Evolutionary conservation across 2,113 vertebrate species (phyloP).

Genomic region (Cnemophilus loriae): DNA sequence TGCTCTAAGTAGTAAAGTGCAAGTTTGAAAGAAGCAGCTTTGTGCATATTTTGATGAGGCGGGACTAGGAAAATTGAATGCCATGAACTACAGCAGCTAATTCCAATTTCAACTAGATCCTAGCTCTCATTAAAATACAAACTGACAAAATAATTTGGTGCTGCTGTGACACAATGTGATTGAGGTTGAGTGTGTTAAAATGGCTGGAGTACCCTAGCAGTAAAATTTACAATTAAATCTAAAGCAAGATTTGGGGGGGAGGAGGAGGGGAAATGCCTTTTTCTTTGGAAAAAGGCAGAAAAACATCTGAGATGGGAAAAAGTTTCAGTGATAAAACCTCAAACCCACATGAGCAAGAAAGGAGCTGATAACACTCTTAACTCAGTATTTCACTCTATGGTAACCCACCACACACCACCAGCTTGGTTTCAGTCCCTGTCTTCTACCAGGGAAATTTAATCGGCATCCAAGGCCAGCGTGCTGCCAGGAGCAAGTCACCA

Average conservation of each 20-base stretch:
- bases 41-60: background rate
- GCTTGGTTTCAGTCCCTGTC: background rate
- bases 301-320: background rate
- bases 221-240: background rate
- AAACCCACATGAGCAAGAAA: background rate
- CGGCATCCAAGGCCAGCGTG: accelerated
- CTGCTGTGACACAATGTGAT: background rate
- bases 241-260: background rate
- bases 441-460: background rate
- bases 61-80: background rate
- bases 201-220: background rate
- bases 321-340: background rate
- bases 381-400: background rate
- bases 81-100: background rate
- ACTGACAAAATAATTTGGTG: background rate
- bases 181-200: background rate
- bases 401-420: background rate
- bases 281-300: background rate
- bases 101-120: background rate
- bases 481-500: background rate
- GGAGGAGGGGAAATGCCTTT: background rate
- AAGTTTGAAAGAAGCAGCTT: background rate
- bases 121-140: background rate
- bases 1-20: background rate
- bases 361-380: background rate